These are phyloP conservation scores for Caenorhabditis imperialis DNA, from an alignment of 2,888 invertebrate species.

Conservation along the genomic window DNA sequence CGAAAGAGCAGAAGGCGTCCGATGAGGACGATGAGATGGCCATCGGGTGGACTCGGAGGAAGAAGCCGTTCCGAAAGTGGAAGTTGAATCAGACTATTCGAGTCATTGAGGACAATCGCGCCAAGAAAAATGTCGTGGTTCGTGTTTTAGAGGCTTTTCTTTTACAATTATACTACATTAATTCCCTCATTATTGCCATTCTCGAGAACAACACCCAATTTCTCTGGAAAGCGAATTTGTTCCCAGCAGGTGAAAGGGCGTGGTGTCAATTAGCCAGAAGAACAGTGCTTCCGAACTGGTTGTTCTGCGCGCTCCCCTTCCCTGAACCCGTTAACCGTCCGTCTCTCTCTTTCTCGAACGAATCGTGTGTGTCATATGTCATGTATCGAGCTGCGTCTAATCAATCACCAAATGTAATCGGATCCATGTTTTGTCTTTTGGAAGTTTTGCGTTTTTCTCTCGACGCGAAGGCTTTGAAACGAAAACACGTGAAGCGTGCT, in stretches of 20 bases:
- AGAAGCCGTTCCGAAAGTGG: slow-evolving; percentile 38
- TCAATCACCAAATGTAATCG: slow-evolving; percentile 46
- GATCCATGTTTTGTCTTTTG: slow-evolving; percentile 34
- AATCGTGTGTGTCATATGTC: slow-evolving; percentile 39
- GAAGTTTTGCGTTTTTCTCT: slow-evolving; percentile 21
- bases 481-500: slow-evolving; percentile 31
- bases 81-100: slow-evolving; percentile 50
- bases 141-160: no score
- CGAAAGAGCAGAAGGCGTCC: slow-evolving; percentile 4
- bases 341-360: no score
- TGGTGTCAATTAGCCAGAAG: slow-evolving; percentile 11
- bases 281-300: no score
- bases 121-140: slow-evolving; percentile 15
- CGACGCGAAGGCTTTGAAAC: not conserved
- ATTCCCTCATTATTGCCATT: no score
- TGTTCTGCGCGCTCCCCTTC: slow-evolving; percentile 1
- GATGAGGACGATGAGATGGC: slow-evolving; percentile 44
- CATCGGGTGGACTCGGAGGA: slow-evolving; percentile 37
- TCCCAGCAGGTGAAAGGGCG: slow-evolving; percentile 7
- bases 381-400: slow-evolving; percentile 25
- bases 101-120: slow-evolving; percentile 14
- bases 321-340: no score
- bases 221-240: not conserved
- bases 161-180: no score
- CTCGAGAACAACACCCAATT: no score